phyloP scores from a whole-genome alignment of 2,113 vertebrate species.

The Colius striatus region DNA sequence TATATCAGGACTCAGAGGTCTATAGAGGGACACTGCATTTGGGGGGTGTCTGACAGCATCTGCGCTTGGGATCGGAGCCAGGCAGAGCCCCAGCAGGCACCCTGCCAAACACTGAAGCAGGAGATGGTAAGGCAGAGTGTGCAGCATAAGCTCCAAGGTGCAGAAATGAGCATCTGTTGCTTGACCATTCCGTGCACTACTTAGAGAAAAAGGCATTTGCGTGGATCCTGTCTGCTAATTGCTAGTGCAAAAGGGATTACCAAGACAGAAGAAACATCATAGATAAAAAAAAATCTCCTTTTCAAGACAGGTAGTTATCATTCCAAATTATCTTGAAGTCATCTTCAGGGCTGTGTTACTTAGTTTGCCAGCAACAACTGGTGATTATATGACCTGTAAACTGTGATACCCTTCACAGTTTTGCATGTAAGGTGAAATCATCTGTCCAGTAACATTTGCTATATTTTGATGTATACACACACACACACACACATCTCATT shows the following conservation, averaged over 20 bases:
- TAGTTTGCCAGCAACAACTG: neutral
- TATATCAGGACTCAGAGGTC: neutral
- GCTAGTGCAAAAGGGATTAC: neutral
- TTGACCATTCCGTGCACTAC: neutral
- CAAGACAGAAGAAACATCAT: accelerated
- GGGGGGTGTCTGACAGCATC: neutral
- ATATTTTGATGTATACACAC: neutral
- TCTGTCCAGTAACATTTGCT: neutral
- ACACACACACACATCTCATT: neutral
- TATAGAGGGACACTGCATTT: accelerated
- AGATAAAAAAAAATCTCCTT: neutral
- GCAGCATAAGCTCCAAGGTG: neutral
- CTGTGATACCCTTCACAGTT: neutral
- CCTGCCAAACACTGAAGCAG: neutral
- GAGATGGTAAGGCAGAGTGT: neutral
- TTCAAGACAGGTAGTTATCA: neutral
- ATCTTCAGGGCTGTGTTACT: neutral
- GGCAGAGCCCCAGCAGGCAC: neutral
- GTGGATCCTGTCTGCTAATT: neutral
- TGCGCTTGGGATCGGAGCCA: neutral
- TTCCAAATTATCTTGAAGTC: neutral
- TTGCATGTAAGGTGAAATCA: neutral
- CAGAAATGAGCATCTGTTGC: neutral
- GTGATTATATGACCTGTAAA: neutral
- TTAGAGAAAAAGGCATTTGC: neutral